phyloP scores from a whole-genome alignment of 2,113 vertebrate genomes.

The Myotis yumanensis region DNA sequence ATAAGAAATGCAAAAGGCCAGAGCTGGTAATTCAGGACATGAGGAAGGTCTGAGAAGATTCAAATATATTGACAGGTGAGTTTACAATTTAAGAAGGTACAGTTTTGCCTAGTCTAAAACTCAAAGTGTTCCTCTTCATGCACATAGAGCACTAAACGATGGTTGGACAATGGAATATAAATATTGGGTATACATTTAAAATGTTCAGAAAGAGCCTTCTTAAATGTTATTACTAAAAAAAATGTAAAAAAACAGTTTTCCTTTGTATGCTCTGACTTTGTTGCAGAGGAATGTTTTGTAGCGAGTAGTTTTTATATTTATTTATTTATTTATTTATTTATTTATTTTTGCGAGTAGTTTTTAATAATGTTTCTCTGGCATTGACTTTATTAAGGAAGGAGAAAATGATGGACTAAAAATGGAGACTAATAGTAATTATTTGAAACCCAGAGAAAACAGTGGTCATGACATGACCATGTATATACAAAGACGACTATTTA shows the following conservation, averaged over 20 bases:
- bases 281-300: background rate
- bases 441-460: slow-evolving; percentile 39
- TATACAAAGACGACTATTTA: background rate
- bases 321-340: too few relatives aligned
- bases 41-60: background rate
- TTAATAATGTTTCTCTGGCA: slow-evolving; percentile 25
- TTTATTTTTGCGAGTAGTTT: background rate
- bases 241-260: background rate
- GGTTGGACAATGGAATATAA: slow-evolving; percentile 24
- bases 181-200: background rate
- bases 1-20: background rate
- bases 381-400: slow-evolving; percentile 2
- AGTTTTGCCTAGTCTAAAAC: background rate
- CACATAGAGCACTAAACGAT: slow-evolving; percentile 17
- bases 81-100: slow-evolving; percentile 9
- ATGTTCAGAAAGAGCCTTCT: background rate
- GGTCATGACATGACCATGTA: background rate
- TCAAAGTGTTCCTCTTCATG: background rate
- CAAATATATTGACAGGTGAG: background rate
- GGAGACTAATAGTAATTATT: slow-evolving; percentile 17
- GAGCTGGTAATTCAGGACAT: background rate
- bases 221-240: slow-evolving; percentile 35
- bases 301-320: background rate
- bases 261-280: slow-evolving; percentile 25
- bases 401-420: slow-evolving; percentile 4